A percentile compares a stretch with the other conserved stretches of the same genome.
These are phyloP conservation scores for Papilio dardanus DNA, from an alignment of 1,140 invertebrate genomes.

Conservation along the genomic window DNA sequence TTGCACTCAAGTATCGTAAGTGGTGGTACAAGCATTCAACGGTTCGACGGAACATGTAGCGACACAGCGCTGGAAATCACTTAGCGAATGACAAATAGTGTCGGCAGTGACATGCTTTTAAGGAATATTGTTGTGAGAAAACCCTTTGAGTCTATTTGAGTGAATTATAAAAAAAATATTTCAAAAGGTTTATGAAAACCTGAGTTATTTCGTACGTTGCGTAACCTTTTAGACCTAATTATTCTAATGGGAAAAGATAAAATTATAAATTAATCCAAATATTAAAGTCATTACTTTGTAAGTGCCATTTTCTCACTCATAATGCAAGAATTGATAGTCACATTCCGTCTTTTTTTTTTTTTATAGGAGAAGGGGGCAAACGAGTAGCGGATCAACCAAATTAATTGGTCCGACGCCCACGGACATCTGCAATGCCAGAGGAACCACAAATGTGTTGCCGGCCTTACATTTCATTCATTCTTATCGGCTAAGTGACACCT, in stretches of 20 bases:
- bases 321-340: too few relatives aligned
- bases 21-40: slow-evolving; percentile 14
- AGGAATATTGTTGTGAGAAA: slow-evolving; percentile 30
- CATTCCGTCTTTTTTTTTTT: too few relatives aligned
- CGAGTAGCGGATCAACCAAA: too few relatives aligned
- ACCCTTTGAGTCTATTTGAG: slow-evolving; percentile 1
- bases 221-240: background rate
- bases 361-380: too few relatives aligned
- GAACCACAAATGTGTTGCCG: too few relatives aligned
- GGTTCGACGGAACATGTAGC: slow-evolving; percentile 30
- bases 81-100: slow-evolving; percentile 35
- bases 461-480: background rate
- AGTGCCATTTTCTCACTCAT: background rate
- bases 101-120: slow-evolving; percentile 35
- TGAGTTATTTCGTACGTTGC: background rate
- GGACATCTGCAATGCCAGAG: too few relatives aligned
- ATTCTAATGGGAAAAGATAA: too few relatives aligned
- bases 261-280: too few relatives aligned
- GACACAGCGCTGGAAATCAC: slow-evolving; percentile 31
- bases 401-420: too few relatives aligned
- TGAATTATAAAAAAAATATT: slow-evolving; percentile 24
- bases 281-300: too few relatives aligned
- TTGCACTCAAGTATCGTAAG: slow-evolving; percentile 1
- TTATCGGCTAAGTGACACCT: background rate
- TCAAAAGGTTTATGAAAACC: background rate